phyloP scores from a whole-genome alignment of 2,113 vertebrate species.

The Castor canadensis region DNA sequence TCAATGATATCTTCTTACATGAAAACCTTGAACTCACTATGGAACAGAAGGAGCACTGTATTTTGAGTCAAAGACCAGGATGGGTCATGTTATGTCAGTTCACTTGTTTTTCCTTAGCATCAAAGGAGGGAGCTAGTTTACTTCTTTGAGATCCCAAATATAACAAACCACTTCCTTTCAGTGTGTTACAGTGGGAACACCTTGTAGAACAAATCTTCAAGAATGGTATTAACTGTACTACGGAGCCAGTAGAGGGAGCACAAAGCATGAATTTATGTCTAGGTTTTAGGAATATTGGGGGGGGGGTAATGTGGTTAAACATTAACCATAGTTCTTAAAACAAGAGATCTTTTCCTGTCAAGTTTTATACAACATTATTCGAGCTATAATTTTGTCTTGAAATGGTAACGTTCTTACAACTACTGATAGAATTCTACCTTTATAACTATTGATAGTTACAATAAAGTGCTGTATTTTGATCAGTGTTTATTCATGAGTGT shows the following conservation, averaged over 20 bases:
- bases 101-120: neutral
- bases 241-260: constrained; percentile 50
- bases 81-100: neutral
- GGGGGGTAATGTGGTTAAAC: neutral
- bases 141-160: neutral
- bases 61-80: neutral
- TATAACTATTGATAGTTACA: constrained; percentile 23
- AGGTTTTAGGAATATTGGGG: neutral
- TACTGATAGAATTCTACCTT: constrained; percentile 13
- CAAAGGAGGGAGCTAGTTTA: neutral
- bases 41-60: neutral
- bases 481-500: neutral
- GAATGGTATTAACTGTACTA: neutral
- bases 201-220: neutral
- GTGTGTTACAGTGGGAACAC: neutral
- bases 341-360: constrained; percentile 39
- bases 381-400: constrained; percentile 26
- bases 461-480: constrained; percentile 28
- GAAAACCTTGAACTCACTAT: neutral
- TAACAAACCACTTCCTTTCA: neutral
- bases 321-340: constrained; percentile 41
- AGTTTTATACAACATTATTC: neutral
- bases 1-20: neutral
- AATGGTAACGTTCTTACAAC: constrained; percentile 42
- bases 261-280: constrained; percentile 36